These are phyloP conservation scores for Erinaceus europaeus DNA, from an alignment of 2,113 vertebrate species.

Conservation along the genomic window DNA sequence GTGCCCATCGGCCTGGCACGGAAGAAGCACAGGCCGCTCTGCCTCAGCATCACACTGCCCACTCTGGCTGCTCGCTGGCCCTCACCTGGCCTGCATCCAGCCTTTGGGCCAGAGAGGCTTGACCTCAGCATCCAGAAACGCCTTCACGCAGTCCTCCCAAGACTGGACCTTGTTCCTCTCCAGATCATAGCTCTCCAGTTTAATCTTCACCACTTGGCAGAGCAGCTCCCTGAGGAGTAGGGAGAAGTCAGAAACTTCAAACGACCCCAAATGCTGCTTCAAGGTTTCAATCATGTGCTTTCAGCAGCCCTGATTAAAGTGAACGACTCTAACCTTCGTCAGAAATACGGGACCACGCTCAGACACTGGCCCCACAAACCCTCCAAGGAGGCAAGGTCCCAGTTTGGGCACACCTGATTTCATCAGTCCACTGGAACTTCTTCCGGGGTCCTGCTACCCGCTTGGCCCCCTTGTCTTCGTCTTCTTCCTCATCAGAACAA, in stretches of 20 bases:
- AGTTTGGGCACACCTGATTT: conserved; percentile 88
- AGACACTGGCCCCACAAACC: conserved; percentile 51
- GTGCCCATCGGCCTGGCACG: background rate
- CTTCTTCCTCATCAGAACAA: conserved; percentile 87
- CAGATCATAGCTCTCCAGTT: conserved; percentile 85
- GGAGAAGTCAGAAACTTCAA: conserved; percentile 63
- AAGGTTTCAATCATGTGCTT: conserved; percentile 25
- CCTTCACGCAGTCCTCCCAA: conserved; percentile 92
- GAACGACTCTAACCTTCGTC: conserved; percentile 12
- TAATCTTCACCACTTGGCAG: conserved; percentile 86
- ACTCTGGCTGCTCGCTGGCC: background rate
- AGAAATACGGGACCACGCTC: conserved; percentile 44
- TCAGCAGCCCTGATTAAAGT: conserved; percentile 51
- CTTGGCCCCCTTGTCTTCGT: conserved; percentile 89
- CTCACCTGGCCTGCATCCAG: conserved; percentile 97
- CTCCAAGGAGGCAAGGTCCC: conserved; percentile 50
- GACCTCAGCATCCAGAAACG: conserved; percentile 90
- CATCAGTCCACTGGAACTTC: conserved; percentile 94
- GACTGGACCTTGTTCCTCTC: conserved; percentile 84
- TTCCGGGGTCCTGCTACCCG: conserved; percentile 88
- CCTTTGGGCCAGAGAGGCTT: conserved; percentile 97
- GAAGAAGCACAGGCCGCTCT: background rate
- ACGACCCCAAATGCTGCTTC: conserved; percentile 15
- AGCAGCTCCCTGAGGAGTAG: conserved; percentile 87
- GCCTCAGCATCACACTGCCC: background rate